phyloP scores from a whole-genome alignment of 2,113 vertebrate genomes.

The Apteryx mantelli region DNA sequence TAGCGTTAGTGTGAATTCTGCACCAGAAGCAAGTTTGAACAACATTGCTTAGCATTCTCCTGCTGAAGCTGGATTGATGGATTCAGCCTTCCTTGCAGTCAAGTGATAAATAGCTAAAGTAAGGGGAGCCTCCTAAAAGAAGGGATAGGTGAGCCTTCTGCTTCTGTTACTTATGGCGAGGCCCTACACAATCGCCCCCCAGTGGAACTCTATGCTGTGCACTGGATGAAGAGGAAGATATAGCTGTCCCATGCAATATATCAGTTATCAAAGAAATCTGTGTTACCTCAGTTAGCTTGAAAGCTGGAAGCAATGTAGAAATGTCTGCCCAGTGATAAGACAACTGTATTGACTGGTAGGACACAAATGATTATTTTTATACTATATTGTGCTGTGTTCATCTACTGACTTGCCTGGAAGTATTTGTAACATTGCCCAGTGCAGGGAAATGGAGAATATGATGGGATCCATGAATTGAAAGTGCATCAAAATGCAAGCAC shows the following conservation, averaged over 20 bases:
- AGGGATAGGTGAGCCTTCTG: not conserved
- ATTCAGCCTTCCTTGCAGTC: not conserved
- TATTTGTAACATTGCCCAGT: not conserved
- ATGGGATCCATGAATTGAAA: not conserved
- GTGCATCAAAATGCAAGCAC: not conserved
- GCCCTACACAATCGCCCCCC: not conserved
- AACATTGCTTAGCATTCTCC: accelerated
- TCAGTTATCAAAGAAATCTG: not conserved
- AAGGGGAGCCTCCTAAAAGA: accelerated
- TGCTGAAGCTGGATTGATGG: not conserved
- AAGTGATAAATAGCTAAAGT: not conserved
- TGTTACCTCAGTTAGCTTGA: not conserved
- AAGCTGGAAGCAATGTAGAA: not conserved
- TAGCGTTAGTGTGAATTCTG: not conserved
- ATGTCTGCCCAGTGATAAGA: not conserved
- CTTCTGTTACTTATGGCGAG: accelerated
- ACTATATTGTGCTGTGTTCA: not conserved
- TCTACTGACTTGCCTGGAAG: not conserved
- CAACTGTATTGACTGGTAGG: not conserved
- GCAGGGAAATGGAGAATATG: conserved; percentile 5
- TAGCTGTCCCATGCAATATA: not conserved
- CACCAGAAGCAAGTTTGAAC: not conserved
- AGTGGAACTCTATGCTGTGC: not conserved
- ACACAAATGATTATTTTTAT: not conserved
- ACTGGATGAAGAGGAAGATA: not conserved